Base-by-base conservation (phyloP, 2,888 invertebrate species). In the Nomada ruficornis region DNA sequence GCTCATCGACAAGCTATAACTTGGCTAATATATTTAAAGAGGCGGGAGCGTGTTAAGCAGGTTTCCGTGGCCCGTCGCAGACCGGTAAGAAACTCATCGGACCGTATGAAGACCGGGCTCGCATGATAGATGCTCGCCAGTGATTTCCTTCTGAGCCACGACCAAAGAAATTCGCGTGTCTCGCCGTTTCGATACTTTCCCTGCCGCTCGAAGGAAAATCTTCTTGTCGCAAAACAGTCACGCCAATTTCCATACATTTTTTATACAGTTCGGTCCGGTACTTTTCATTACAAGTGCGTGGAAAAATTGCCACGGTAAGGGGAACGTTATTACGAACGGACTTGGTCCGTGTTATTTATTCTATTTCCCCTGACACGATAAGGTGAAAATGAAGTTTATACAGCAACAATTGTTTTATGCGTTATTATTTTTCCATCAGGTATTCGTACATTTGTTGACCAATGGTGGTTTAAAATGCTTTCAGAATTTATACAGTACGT, bases 41-140 rank as follows among this genome's bases (percentile, higher is more conserved):
- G 71, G 57, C 57, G 57, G 57, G 72, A 85, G 85, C 79, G 75
- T 70, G 87, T 87, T 78, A 69, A 87, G 87, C 87, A 85, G 83
- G 87, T 87, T 85, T 83, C 81, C 71, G 20, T 69, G 62, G 67
- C 74, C 62, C 70, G 63, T 68, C 71, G 60, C 36, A 77, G 62
- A 73, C 74, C 68, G 72, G 63, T 68, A 75, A 75, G 77, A 63
- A 74, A 73, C 74, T 62, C 83, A 77, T 79, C 82, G 69, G 54
- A 75, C 72, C 85, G 75, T 71, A 76, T 26, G 62, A 71, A 75
- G 81, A 77, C 59, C 70, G 47, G 29, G 63, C 47, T 80, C 69
- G 63, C 44, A 71, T 71, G 81, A 86, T 85, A 83, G 83, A 86
- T 86, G 74, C 71, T 71, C 75, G 75, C 72, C 83, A 80, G 76